Evolutionary conservation across 2,113 vertebrate species (phyloP).

Genomic region (Orthonyx spaldingii): DNA sequence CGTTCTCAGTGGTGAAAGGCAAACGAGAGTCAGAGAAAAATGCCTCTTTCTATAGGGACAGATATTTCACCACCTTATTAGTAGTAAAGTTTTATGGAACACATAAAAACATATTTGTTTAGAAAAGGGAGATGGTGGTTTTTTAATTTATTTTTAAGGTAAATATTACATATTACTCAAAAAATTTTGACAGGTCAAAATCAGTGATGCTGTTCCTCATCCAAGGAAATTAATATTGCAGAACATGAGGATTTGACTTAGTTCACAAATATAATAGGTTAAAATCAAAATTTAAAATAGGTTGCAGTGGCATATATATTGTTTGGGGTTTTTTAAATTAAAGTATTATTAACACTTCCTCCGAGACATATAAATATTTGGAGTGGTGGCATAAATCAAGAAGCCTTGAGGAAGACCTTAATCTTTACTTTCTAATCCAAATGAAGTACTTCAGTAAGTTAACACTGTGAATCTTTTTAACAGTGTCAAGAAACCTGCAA

Average conservation of each 20-base stretch:
- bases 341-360: background rate
- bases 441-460: background rate
- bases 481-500: background rate
- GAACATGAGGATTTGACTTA: background rate
- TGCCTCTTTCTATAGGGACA: background rate
- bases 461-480: background rate
- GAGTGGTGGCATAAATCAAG: background rate
- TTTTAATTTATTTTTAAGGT: background rate
- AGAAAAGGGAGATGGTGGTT: background rate
- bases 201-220: background rate
- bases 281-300: background rate
- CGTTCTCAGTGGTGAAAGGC: background rate
- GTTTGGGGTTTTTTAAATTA: background rate
- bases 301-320: background rate
- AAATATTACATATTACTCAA: background rate
- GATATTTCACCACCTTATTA: background rate
- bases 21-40: background rate
- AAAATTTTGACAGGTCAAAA: background rate
- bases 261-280: background rate
- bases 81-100: background rate
- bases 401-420: background rate
- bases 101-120: background rate
- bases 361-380: background rate
- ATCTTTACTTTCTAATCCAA: background rate
- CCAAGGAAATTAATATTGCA: background rate